Percentiles rank a stretch among this genome's conserved stretches.
Conservation (phyloP, 2,888 invertebrate genomes). For the Pelosia muscerda region DNA sequence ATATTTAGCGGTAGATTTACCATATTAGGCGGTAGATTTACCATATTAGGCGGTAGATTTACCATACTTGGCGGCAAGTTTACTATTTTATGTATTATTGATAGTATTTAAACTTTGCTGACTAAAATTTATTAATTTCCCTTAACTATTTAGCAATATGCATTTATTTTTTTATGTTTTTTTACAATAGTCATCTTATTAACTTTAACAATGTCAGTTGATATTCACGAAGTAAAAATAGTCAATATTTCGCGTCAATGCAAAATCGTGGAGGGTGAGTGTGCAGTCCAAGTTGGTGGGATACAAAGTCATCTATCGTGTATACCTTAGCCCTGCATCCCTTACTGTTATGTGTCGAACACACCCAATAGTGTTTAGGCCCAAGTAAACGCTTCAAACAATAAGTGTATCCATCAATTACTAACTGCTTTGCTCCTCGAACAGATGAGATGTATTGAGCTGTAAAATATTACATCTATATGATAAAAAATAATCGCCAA, state of each 20-base stretch:
- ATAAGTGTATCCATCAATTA: slow-evolving; percentile 9
- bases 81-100: too few species aligned
- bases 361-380: slow-evolving; percentile 16
- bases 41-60: too few species aligned
- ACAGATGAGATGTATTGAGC: slow-evolving; percentile 1
- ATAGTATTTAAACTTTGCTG: too few species aligned
- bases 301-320: slow-evolving; percentile 48
- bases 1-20: too few species aligned
- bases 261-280: not conserved
- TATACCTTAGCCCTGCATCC: slow-evolving; percentile 31
- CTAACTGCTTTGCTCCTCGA: slow-evolving; percentile 3
- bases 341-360: slow-evolving; percentile 23
- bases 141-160: too few species aligned
- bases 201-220: too few species aligned
- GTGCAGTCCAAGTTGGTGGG: not conserved
- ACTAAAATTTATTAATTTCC: too few species aligned
- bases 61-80: too few species aligned
- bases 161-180: too few species aligned
- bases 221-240: not conserved
- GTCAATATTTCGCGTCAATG: not conserved
- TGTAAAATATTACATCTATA: not conserved
- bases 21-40: too few species aligned
- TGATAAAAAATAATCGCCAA: not conserved
- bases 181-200: too few species aligned
- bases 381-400: not conserved